These are phyloP conservation scores for Ormyrus nitidulus DNA, from an alignment of 2,888 invertebrate species.

Conservation along the genomic window DNA sequence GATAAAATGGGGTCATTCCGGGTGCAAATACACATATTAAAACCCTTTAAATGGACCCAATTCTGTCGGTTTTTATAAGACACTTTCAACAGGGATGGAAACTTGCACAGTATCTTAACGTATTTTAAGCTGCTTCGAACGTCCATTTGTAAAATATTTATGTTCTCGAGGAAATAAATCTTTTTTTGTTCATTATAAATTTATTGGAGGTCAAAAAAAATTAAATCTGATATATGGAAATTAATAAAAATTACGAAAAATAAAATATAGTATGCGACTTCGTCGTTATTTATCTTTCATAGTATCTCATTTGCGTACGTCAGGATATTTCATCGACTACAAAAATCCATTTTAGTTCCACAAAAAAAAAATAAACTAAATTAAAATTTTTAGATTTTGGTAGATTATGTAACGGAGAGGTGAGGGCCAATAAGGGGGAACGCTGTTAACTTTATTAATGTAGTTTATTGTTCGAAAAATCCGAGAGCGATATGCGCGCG, in stretches of 20 bases:
- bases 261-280: slow-evolving; percentile 13
- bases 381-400: background rate
- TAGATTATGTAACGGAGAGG: background rate
- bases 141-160: slow-evolving; percentile 45
- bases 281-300: slow-evolving; percentile 31
- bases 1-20: too few species aligned
- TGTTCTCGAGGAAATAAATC: background rate
- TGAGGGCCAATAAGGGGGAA: too few species aligned
- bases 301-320: slow-evolving; percentile 21
- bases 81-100: too few species aligned
- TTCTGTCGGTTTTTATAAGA: too few species aligned
- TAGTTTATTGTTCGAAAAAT: too few species aligned
- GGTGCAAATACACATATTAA: too few species aligned
- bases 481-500: too few species aligned
- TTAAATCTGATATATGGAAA: slow-evolving; percentile 11
- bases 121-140: slow-evolving; percentile 50
- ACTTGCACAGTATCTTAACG: slow-evolving; percentile 29
- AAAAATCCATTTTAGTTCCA: slow-evolving; percentile 30
- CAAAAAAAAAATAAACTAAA: background rate
- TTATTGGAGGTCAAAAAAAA: background rate
- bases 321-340: slow-evolving; percentile 14
- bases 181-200: slow-evolving; percentile 7
- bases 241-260: slow-evolving; percentile 11
- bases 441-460: too few species aligned
- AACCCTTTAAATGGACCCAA: too few species aligned